Evolutionary conservation across 2,888 invertebrate genomes (phyloP).

Genomic region (Pecten maximus): DNA sequence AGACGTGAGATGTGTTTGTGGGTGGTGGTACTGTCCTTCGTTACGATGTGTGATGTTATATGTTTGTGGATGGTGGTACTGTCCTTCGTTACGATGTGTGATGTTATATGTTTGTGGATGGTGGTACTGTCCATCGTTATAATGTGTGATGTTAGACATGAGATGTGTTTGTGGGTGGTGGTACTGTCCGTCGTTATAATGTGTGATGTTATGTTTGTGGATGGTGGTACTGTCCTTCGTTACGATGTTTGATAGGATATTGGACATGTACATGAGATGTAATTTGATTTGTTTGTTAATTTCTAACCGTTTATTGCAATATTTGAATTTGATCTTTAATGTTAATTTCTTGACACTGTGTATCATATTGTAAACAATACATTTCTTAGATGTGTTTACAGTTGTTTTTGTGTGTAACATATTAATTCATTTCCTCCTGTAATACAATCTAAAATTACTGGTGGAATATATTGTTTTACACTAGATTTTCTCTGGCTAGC

Average conservation of each 20-base stretch:
- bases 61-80: neutral
- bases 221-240: neutral
- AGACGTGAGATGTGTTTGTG: neutral
- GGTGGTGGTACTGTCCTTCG: neutral
- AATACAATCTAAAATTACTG: too few relatives aligned
- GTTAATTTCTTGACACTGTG: neutral
- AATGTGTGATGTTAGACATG: neutral
- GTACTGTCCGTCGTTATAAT: neutral
- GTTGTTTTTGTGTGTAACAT: too few relatives aligned
- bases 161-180: neutral
- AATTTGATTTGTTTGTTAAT: slow-evolving; percentile 10
- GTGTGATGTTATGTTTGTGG: neutral
- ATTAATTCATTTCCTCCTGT: too few relatives aligned
- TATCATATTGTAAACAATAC: neutral
- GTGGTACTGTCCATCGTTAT: neutral
- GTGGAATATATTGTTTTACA: too few relatives aligned
- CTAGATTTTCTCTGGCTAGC: too few relatives aligned
- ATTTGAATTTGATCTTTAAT: neutral
- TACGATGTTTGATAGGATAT: neutral
- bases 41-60: neutral
- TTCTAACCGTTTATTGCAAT: neutral
- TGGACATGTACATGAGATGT: neutral
- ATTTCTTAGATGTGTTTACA: neutral
- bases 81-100: neutral
- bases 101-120: neutral